These are phyloP conservation scores for Tolypeutes matacus DNA, from an alignment of 2,797 vertebrate species.

Conservation along the genomic window DNA sequence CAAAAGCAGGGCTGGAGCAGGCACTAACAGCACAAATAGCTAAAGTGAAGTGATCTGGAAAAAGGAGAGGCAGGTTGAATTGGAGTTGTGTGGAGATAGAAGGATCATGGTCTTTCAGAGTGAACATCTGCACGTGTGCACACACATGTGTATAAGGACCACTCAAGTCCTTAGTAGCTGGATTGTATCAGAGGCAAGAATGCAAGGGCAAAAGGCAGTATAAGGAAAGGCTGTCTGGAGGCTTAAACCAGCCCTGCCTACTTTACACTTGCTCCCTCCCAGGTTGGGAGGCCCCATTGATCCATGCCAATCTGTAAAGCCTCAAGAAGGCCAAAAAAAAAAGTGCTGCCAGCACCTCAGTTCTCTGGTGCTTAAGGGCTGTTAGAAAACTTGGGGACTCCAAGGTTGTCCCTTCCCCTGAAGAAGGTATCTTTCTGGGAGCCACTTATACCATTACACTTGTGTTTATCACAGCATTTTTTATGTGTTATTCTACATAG, in stretches of 20 bases:
- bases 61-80: neutral
- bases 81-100: neutral
- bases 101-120: neutral
- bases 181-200: neutral
- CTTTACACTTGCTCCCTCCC: neutral
- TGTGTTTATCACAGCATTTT: neutral
- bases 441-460: neutral
- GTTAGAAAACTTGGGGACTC: neutral
- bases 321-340: neutral
- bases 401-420: neutral
- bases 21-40: neutral
- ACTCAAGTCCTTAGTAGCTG: neutral
- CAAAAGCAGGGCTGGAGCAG: neutral
- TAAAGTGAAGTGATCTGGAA: neutral
- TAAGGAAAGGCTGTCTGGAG: neutral
- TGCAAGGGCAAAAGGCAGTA: neutral
- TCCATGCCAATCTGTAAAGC: neutral
- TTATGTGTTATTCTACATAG: neutral
- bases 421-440: neutral
- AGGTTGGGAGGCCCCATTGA: neutral
- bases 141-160: accelerated
- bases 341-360: neutral
- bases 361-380: neutral
- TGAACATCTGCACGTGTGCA: accelerated
- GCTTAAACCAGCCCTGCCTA: neutral